A percentile compares a stretch with the other conserved stretches of the same genome.
Conservation (phyloP, 1,140 invertebrate genomes). For the Drosophila murphyi region DNA sequence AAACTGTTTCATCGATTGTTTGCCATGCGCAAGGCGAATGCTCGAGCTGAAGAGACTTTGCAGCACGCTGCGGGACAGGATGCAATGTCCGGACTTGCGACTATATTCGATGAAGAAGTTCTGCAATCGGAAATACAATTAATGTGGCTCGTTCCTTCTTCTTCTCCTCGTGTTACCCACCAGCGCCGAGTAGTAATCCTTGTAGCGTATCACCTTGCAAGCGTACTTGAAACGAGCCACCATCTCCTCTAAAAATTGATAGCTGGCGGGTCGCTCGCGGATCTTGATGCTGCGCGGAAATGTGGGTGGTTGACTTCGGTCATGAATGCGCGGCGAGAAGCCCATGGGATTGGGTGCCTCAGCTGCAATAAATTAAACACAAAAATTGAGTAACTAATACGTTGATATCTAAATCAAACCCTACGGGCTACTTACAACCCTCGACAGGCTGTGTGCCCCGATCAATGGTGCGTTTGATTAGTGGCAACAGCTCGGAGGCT, state of each 20-base stretch:
- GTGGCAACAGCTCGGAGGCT: constrained; percentile 90
- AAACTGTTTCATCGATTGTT: constrained; percentile 90
- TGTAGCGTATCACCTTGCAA: constrained; percentile 92
- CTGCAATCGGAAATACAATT: constrained; percentile 85
- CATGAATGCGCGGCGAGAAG: constrained; percentile 98
- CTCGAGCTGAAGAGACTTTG: constrained; percentile 91
- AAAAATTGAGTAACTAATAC: background rate
- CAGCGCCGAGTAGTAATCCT: constrained; percentile 92
- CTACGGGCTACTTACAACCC: constrained; percentile 86
- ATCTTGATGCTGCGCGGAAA: constrained; percentile 98
- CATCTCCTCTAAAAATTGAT: constrained; percentile 94
- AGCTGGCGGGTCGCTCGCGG: constrained; percentile 91
- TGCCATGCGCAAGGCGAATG: constrained; percentile 85
- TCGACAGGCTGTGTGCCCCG: constrained; percentile 91
- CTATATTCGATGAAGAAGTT: constrained; percentile 98
- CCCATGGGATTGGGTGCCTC: constrained; percentile 90
- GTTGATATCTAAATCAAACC: background rate
- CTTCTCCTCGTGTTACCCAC: constrained; percentile 84
- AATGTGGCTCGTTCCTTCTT: background rate
- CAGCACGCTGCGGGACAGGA: constrained; percentile 95
- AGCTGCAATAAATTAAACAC: constrained; percentile 71
- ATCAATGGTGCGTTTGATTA: constrained; percentile 91
- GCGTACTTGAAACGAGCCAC: constrained; percentile 92
- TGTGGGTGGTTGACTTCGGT: constrained; percentile 97
- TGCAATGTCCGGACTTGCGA: constrained; percentile 93